Evolutionary conservation across 1,140 invertebrate species (phyloP).

Genomic region (Papilio dardanus): DNA sequence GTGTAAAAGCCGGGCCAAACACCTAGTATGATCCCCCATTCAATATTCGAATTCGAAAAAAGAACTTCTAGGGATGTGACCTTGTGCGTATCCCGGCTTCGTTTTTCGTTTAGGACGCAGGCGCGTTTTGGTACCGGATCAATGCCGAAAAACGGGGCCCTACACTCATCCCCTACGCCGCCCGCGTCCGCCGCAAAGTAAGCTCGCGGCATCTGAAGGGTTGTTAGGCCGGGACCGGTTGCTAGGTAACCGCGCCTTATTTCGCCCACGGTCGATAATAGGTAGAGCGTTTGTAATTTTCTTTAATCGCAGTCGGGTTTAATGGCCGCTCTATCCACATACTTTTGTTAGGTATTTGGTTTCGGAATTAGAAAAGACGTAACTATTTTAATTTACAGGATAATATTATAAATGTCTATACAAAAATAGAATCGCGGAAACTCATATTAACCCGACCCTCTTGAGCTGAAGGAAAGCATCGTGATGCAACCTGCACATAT

Average conservation of each 20-base stretch:
- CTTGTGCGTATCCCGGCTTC: conserved; percentile 70
- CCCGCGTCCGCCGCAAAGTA: conserved; percentile 71
- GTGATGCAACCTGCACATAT: no score
- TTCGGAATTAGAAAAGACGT: neutral
- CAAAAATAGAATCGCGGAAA: no score
- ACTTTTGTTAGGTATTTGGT: conserved; percentile 38
- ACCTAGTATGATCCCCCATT: conserved; percentile 72
- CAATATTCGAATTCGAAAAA: conserved; percentile 78
- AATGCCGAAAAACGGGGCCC: conserved; percentile 78
- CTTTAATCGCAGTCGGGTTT: conserved; percentile 64
- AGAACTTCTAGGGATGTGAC: conserved; percentile 77
- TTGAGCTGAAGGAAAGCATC: no score
- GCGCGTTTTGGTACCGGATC: conserved; percentile 72
- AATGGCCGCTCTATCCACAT: conserved; percentile 45
- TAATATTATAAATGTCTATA: no score
- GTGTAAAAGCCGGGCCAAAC: conserved; percentile 61
- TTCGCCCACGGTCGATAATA: conserved; percentile 68
- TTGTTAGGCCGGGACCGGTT: conserved; percentile 69
- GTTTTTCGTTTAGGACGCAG: conserved; percentile 78
- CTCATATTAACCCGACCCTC: no score
- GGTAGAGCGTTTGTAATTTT: conserved; percentile 65
- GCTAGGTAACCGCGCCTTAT: conserved; percentile 73
- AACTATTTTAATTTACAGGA: no score
- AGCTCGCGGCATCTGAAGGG: conserved; percentile 79
- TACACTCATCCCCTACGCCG: conserved; percentile 33